Conservation (phyloP, 2,113 vertebrate species). For the Ictalurus punctatus region DNA sequence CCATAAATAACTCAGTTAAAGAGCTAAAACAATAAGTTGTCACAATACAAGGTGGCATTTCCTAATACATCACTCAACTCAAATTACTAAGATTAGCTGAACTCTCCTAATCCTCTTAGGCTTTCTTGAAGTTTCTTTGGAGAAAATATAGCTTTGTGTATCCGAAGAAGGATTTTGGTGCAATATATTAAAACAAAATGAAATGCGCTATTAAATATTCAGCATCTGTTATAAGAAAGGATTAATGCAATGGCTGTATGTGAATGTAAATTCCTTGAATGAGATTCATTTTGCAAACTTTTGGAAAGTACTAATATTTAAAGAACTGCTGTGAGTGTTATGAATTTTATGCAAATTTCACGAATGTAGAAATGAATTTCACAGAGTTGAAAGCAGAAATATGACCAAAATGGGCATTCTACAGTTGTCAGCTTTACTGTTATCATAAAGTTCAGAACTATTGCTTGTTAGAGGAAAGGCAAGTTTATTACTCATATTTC, state of each 20-base stretch:
- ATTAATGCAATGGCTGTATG: not conserved
- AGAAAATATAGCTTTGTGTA: not conserved
- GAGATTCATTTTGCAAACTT: not conserved
- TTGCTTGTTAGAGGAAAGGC: not conserved
- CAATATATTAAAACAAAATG: conserved; percentile 11
- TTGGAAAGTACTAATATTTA: not conserved
- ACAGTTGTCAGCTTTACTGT: not conserved
- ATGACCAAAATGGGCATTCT: not conserved
- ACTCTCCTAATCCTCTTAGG: conserved; percentile 9
- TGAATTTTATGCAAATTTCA: not conserved
- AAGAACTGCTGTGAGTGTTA: not conserved
- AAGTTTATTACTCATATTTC: conserved; percentile 14
- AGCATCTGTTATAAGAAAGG: not conserved
- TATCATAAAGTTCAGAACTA: not conserved
- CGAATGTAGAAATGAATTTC: not conserved
- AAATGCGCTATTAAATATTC: not conserved
- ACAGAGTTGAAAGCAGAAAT: not conserved
- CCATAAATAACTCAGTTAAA: not conserved
- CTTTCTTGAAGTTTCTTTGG: not conserved
- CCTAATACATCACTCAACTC: not conserved
- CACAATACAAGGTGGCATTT: not conserved
- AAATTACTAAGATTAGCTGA: conserved; percentile 1
- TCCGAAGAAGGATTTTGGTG: not conserved
- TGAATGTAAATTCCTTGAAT: not conserved
- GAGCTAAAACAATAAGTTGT: not conserved